These are phyloP conservation scores for Lacanobia oleracea DNA, from an alignment of 2,888 invertebrate genomes.

Conservation along the genomic window DNA sequence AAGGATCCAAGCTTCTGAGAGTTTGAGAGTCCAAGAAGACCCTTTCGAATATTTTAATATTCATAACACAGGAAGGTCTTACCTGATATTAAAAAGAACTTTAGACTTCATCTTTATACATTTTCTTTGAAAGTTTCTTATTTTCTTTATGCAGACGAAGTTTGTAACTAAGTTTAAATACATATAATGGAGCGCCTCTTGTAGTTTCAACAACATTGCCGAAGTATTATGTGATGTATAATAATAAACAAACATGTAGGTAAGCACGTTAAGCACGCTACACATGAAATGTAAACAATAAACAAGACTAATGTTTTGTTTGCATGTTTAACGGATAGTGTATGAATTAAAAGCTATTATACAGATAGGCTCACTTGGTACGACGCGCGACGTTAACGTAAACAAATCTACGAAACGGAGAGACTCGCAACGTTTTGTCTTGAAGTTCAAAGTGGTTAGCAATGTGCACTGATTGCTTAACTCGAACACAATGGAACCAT, in stretches of 20 bases:
- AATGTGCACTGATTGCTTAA: slow-evolving; percentile 35
- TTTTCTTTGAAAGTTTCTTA: slow-evolving; percentile 38
- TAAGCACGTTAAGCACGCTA: slow-evolving; percentile 30
- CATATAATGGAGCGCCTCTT: slow-evolving; percentile 12
- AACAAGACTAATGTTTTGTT: slow-evolving; percentile 57
- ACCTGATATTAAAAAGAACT: slow-evolving; percentile 56
- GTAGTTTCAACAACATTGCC: slow-evolving; percentile 31
- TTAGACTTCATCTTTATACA: slow-evolving; percentile 34
- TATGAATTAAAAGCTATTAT: slow-evolving; percentile 46
- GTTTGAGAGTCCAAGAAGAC: slow-evolving; percentile 39
- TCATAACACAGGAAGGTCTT: slow-evolving; percentile 55
- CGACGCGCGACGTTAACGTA: slow-evolving; percentile 17
- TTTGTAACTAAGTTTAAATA: slow-evolving; percentile 27
- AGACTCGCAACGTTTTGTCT: slow-evolving; percentile 1
- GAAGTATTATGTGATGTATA: slow-evolving; percentile 24
- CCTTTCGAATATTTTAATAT: slow-evolving; percentile 63
- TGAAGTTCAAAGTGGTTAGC: slow-evolving; percentile 32
- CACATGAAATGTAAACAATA: slow-evolving; percentile 50
- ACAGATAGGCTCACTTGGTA: slow-evolving; percentile 22
- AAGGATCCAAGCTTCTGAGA: slow-evolving; percentile 51
- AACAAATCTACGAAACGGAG: slow-evolving; percentile 1
- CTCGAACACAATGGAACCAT: slow-evolving; percentile 53
- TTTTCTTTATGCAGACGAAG: slow-evolving; percentile 14
- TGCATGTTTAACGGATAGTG: slow-evolving; percentile 46
- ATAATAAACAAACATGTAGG: slow-evolving; percentile 46